Percentiles rank a stretch among this genome's conserved stretches.
Evolutionary conservation across 2,888 invertebrate species (phyloP).

Genomic region (Lingula anatina): DNA sequence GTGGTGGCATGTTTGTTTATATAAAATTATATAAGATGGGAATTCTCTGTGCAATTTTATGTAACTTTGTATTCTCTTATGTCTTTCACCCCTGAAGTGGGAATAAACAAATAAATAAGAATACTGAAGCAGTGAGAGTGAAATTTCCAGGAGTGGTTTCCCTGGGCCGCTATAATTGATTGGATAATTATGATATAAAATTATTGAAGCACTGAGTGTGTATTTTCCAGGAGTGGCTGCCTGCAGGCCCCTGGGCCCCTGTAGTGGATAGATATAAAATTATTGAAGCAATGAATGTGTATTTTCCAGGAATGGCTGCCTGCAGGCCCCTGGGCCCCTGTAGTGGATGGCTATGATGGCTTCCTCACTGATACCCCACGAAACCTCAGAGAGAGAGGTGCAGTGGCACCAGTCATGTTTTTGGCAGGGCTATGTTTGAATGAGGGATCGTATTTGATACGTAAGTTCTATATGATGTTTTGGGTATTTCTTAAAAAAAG

Average conservation of each 20-base stretch:
- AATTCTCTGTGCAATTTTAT: too few species aligned
- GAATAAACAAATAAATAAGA: too few species aligned
- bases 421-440: conserved; percentile 43
- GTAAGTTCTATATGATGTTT: too few species aligned
- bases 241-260: conserved; percentile 48
- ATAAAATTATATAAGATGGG: too few species aligned
- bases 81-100: too few species aligned
- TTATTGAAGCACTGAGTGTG: neutral
- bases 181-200: conserved; percentile 25
- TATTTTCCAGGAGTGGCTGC: conserved; percentile 27
- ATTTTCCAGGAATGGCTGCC: conserved; percentile 29
- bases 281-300: neutral
- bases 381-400: conserved; percentile 30
- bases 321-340: conserved; percentile 48
- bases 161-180: conserved; percentile 48
- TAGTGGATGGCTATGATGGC: conserved; percentile 38
- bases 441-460: conserved; percentile 46
- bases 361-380: conserved; percentile 40
- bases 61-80: too few species aligned
- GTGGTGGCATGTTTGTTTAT: too few species aligned
- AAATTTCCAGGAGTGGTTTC: conserved; percentile 30
- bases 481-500: too few species aligned
- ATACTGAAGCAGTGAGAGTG: neutral
- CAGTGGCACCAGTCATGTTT: conserved; percentile 33
- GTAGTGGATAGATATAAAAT: conserved; percentile 37